Base-by-base conservation (phyloP, 2,888 invertebrate genomes). In the Lasioglossum malachurum region DNA sequence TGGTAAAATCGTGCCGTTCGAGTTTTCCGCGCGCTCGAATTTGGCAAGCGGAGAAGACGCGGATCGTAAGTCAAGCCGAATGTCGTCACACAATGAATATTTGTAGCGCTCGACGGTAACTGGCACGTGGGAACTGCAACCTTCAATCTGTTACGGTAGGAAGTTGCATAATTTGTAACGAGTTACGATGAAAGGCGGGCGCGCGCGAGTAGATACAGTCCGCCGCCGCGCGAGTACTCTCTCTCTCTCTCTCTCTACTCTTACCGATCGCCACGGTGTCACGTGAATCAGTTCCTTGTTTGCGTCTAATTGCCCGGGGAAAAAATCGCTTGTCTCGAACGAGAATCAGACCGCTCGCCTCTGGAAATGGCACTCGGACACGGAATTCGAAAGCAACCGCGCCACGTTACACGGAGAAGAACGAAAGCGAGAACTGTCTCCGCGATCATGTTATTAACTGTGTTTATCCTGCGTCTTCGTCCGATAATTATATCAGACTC, bases 81-180 rank as follows among this genome's bases (percentile, higher is more conserved):
- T 91, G 91, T 91, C 91, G 91, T 91, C 91, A 90, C 83, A 84
- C 90, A 83, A 86, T 89, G 88, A 87, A 90, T 91, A 91, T 91
- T 89, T 88, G 91, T 90, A 89, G 82, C 84, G 87, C 79, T 90
- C 60, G 82, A 78, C 77, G 73, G 80, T 84, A 91, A 91, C 91
- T 91, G 82, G 91, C 83, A 86, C 91, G 91, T 91, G 91, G 92
- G 91, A 91, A 91, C 84, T 91, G 90, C 89, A 91, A 91, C 91
- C 91, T 91, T 91, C 92, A 91, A 91, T 91, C 92, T 87, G 92
- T 91, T 92, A 89, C 92, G 91, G 92, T 91, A 91, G 91, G 89
- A 87, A 92, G 88, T 91, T 91, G 91, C 92, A 91, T 91, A 91
- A 91, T 91, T 89, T 91, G 85, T 91, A 91, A 77, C 89, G 74